These are phyloP conservation scores for Heliconius hewitsoni DNA, from an alignment of 1,140 invertebrate genomes.

Conservation along the genomic window DNA sequence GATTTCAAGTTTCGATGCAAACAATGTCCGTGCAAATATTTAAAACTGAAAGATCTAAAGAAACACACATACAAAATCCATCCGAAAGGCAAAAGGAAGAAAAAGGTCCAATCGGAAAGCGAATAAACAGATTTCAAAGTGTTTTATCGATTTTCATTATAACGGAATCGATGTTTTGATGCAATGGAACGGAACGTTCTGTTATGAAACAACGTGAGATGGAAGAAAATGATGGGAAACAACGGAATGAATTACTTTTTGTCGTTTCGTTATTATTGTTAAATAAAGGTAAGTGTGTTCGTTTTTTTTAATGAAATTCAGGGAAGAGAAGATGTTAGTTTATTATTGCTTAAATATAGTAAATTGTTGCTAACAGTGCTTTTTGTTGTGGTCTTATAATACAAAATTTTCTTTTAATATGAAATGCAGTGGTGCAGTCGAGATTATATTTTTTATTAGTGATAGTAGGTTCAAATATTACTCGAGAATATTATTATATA, in stretches of 20 bases:
- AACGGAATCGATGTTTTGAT: constrained; percentile 15
- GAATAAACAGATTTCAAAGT: constrained; percentile 39
- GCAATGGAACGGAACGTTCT: not conserved
- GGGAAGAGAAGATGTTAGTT: not conserved
- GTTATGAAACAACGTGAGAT: not conserved
- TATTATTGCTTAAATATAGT: not conserved
- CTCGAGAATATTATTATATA: too few relatives aligned
- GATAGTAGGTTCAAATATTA: not conserved
- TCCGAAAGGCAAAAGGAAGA: constrained; percentile 58
- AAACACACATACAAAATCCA: constrained; percentile 65
- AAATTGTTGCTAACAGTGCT: not conserved
- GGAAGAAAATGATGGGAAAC: not conserved
- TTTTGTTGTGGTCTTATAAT: not conserved
- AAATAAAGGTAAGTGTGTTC: constrained; percentile 5
- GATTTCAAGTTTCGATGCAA: constrained; percentile 63
- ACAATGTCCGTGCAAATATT: constrained; percentile 58
- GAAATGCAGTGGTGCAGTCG: not conserved
- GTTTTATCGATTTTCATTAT: not conserved
- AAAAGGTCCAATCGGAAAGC: constrained; percentile 43
- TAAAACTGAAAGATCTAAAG: constrained; percentile 59
- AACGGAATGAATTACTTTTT: not conserved
- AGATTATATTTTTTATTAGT: not conserved
- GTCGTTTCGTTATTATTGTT: constrained; percentile 7
- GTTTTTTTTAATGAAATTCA: not conserved
- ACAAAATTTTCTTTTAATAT: not conserved